Base-by-base conservation (phyloP, 2,888 invertebrate species). In the Cantharis rustica region DNA sequence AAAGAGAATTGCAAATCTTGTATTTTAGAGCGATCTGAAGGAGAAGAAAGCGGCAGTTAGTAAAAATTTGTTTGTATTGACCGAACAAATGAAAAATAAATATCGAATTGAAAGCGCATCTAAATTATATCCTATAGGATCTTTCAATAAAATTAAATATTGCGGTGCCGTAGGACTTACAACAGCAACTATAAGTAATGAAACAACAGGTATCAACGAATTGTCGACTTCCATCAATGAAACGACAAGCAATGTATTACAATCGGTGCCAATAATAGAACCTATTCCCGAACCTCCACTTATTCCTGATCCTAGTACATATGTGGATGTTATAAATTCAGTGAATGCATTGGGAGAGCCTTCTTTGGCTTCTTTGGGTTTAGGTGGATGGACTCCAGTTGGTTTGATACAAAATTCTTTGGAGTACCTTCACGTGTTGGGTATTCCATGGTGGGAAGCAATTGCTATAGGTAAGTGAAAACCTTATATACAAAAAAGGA, bases 401-500 rank as follows among this genome's bases (percentile, higher is more conserved):
- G 98, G 98, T 0, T 86, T 96, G 5, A 90, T 97, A 13, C 96
- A 98, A 87, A 90, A 92, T 68, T 91, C 91, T 79, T 89, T 98
- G 83, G 98, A 99, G 88, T 94, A 90, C 83, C 82, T 98, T 61
- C 98, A 99, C 86, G 91, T 95, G 0, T 87, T 91, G 11, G 96
- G 94, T 82, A 80, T 98, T 11, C 98, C 98, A 0, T 99, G 99
- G 99, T 99, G 98, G 97, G 93, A 91, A 61, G 90, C 95, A 11
- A 97, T 98, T 82, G 90, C 93, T 2, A 88, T 94, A 73, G 95
- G 93, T 93, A 88, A 83, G 76, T 82, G 68, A 62, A 63, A 71
- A 71, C 10, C 10, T 64, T 72, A 75, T 71, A 75, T 69, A 61
- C 13, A 4, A 31, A 13, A 2, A 13, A 31, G 3, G 31, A 27